Evolutionary conservation across 2,797 vertebrate genomes (phyloP).

Genomic region (Micromesistius poutassou): DNA sequence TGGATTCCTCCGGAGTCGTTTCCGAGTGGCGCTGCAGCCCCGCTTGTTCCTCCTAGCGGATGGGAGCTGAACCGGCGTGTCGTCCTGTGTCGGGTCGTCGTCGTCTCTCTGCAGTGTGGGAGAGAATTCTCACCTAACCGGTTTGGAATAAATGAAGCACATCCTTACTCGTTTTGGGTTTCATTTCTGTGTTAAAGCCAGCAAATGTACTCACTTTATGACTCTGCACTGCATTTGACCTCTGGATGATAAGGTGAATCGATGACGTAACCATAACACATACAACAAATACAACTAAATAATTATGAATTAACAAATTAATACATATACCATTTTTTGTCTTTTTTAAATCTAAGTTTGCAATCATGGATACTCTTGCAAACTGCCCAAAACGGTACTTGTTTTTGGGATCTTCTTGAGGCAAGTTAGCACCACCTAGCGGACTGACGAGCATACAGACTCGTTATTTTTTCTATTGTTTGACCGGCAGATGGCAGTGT

Average conservation of each 20-base stretch:
- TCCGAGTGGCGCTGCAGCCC: background rate
- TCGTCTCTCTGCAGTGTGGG: background rate
- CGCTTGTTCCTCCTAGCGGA: constrained; percentile 69
- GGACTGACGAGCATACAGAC: background rate
- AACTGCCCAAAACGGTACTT: background rate
- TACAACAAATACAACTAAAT: too few relatives aligned
- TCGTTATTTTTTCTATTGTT: constrained; percentile 8
- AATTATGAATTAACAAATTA: background rate
- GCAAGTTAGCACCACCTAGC: constrained; percentile 33
- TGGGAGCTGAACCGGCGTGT: constrained; percentile 44
- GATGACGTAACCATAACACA: too few relatives aligned
- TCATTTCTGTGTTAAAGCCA: constrained; percentile 36
- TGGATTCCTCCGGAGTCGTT: background rate
- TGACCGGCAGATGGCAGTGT: constrained; percentile 67
- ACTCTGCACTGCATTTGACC: too few relatives aligned
- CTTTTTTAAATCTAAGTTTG: background rate
- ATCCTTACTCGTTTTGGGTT: constrained; percentile 37
- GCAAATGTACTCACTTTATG: too few relatives aligned
- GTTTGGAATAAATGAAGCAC: constrained; percentile 48
- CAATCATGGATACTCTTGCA: too few relatives aligned
- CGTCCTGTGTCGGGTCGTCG: constrained; percentile 19
- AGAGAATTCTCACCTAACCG: constrained; percentile 65
- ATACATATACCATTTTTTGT: background rate
- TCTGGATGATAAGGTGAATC: too few relatives aligned
- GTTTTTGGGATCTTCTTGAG: background rate